Percentiles rank a stretch among this genome's conserved stretches.
Evolutionary conservation across 2,888 invertebrate genomes (phyloP).

Genomic region (Epirrita christyi): DNA sequence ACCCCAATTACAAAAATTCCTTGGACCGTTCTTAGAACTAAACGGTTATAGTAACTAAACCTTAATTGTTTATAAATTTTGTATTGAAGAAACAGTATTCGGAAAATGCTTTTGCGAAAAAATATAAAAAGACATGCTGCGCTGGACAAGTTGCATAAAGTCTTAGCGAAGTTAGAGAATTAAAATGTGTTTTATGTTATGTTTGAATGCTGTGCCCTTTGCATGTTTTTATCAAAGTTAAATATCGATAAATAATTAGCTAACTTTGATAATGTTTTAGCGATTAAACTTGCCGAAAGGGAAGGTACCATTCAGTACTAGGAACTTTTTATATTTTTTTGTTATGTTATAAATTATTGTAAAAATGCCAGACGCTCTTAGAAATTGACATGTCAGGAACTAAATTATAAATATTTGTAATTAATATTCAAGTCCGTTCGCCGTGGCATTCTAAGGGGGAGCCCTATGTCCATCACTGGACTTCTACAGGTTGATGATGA

Average conservation of each 20-base stretch:
- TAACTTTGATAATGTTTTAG: not conserved
- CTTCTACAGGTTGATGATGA: no score
- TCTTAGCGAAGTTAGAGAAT: no score
- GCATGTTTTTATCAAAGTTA: no score
- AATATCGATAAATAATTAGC: no score
- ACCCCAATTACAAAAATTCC: constrained; percentile 14
- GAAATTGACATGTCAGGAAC: constrained; percentile 17
- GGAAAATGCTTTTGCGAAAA: not conserved
- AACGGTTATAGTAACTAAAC: constrained; percentile 2
- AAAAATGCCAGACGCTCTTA: constrained; percentile 8
- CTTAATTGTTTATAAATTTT: not conserved
- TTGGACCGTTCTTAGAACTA: not conserved
- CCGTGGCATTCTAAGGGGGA: no score
- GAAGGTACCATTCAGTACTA: constrained; percentile 1
- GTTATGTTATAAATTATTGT: no score
- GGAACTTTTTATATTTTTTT: not conserved
- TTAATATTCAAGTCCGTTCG: constrained; percentile 5
- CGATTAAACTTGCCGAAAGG: not conserved
- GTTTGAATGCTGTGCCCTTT: no score
- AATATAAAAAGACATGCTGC: not conserved
- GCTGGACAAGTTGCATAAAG: not conserved
- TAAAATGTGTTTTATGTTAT: no score
- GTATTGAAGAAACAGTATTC: not conserved
- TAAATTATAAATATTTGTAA: constrained; percentile 14
- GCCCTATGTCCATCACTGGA: no score